Conservation (phyloP, 2,888 invertebrate genomes). For the Ypsolopha scabrella region DNA sequence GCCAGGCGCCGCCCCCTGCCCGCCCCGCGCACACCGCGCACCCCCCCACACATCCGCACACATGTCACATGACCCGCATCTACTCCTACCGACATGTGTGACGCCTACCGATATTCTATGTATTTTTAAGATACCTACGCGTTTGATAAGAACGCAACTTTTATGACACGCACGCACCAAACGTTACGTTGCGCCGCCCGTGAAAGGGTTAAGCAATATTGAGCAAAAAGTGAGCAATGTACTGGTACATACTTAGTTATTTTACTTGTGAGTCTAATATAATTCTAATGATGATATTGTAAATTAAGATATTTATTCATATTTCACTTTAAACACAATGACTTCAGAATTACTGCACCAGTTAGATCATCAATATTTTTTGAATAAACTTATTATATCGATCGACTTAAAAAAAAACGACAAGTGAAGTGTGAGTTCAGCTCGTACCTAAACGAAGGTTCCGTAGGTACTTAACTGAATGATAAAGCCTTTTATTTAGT, state of each 20-base stretch:
- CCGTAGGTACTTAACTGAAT: no score
- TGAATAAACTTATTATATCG: no score
- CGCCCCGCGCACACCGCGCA: constrained; percentile 28
- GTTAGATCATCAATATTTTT: no score
- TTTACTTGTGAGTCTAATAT: no score
- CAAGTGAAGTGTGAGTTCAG: no score
- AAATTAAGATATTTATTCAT: no score
- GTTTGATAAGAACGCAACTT: not conserved
- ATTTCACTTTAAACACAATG: no score
- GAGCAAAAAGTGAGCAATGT: not conserved
- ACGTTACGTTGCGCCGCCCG: not conserved
- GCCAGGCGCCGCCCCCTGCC: constrained; percentile 48
- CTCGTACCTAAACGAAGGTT: no score
- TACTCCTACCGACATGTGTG: constrained; percentile 51
- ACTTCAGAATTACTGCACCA: no score
- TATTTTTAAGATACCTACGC: constrained; percentile 27
- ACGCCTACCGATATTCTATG: constrained; percentile 55
- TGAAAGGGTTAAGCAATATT: not conserved
- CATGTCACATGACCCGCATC: constrained; percentile 39
- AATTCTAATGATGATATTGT: no score
- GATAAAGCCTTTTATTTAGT: no score
- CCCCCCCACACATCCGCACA: constrained; percentile 29
- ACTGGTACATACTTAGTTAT: not conserved
- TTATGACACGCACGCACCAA: not conserved
- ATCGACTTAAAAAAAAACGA: no score